Percentiles rank a stretch among this genome's conserved stretches.
Evolutionary conservation across 2,113 vertebrate genomes (phyloP).

Genomic region (Callaeas wilsoni): DNA sequence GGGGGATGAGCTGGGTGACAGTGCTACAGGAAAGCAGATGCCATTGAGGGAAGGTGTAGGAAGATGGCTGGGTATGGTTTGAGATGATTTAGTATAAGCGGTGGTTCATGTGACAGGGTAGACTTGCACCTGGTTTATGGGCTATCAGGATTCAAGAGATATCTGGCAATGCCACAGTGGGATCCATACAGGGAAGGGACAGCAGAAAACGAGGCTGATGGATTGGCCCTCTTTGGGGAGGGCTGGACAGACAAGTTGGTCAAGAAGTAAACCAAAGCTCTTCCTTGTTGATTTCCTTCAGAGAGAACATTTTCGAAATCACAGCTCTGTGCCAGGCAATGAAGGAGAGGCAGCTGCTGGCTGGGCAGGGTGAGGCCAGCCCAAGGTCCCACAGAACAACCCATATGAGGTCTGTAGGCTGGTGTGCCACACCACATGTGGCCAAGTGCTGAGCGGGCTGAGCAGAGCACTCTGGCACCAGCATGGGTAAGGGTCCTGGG

Average conservation of each 20-base stretch:
- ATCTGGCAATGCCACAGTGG: neutral
- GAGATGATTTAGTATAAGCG: neutral
- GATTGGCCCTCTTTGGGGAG: neutral
- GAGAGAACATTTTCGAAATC: neutral
- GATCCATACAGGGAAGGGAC: neutral
- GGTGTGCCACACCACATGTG: accelerated
- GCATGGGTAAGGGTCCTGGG: neutral
- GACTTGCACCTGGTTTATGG: neutral
- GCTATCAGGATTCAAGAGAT: neutral
- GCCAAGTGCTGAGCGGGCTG: neutral
- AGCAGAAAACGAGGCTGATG: neutral
- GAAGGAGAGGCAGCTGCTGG: neutral
- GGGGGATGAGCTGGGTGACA: neutral
- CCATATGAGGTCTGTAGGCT: neutral
- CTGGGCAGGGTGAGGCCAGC: neutral
- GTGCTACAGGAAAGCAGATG: neutral
- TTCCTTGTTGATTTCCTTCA: neutral
- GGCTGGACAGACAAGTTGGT: neutral
- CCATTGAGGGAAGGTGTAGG: neutral
- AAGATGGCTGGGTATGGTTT: neutral
- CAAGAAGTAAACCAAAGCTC: neutral
- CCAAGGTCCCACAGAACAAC: neutral
- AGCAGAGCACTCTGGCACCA: neutral
- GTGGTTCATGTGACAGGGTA: accelerated
- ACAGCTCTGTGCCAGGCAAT: neutral